Evolutionary conservation across 2,113 vertebrate genomes (phyloP).

Genomic region (Limanda limanda): DNA sequence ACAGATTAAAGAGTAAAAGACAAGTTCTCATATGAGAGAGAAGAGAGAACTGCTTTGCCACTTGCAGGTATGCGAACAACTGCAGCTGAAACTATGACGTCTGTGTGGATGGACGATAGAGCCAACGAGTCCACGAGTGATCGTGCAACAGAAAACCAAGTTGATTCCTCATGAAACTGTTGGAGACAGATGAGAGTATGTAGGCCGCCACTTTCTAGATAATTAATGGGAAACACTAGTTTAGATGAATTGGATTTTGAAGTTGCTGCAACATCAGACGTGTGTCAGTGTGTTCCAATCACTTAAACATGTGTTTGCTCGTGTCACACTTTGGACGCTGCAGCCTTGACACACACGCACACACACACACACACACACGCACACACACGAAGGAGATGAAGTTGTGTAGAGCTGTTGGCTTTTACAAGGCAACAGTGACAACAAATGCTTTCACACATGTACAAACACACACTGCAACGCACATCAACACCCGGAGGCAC

Average conservation of each 20-base stretch:
- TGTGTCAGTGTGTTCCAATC: neutral
- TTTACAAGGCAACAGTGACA: slow-evolving; percentile 23
- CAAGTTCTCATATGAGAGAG: too few species aligned
- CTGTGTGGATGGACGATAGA: too few species aligned
- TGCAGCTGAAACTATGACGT: too few species aligned
- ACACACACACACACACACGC: neutral
- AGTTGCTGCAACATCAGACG: slow-evolving; percentile 9
- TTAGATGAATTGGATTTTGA: neutral
- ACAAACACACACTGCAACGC: slow-evolving; percentile 16
- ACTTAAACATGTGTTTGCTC: neutral
- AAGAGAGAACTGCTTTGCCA: too few species aligned
- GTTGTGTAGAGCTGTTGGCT: slow-evolving; percentile 9
- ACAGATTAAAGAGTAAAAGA: too few species aligned
- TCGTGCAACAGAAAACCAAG: too few species aligned
- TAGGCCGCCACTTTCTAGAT: too few species aligned
- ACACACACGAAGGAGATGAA: neutral
- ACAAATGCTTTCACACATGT: slow-evolving; percentile 5
- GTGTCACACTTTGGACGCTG: neutral
- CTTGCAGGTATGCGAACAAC: too few species aligned
- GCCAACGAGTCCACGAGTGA: too few species aligned
- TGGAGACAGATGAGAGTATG: too few species aligned
- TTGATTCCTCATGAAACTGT: too few species aligned
- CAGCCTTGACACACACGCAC: slow-evolving; percentile 3
- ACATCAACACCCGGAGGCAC: neutral
- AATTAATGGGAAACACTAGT: too few species aligned